Conservation (phyloP, 2,113 vertebrate species). For the Onychorhynchus coronatus region DNA sequence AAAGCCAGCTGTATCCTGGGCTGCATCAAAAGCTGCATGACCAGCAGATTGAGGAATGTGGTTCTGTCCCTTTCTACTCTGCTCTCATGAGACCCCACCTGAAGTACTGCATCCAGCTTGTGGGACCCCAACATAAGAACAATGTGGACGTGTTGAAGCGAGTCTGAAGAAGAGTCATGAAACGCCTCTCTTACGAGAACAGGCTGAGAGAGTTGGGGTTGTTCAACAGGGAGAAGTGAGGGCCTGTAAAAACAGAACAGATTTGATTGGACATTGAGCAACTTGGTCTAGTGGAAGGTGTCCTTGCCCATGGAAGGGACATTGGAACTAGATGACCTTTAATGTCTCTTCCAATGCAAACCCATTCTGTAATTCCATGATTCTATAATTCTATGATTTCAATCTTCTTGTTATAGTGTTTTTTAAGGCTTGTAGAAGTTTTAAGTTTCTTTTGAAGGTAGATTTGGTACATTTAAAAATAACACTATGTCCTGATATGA, state of each 20-base stretch:
- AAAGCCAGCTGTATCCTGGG: too few relatives aligned
- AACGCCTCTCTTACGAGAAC: background rate
- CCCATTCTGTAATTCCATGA: background rate
- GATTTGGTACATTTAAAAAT: background rate
- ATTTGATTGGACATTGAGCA: background rate
- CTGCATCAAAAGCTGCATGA: background rate
- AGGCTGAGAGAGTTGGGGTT: background rate
- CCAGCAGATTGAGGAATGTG: background rate
- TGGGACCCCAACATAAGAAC: background rate
- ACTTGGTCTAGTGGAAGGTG: background rate
- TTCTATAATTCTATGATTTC: background rate
- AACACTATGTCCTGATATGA: background rate
- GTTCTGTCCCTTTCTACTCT: background rate
- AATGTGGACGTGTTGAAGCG: too few relatives aligned
- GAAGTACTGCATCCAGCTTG: background rate
- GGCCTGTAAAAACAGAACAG: background rate
- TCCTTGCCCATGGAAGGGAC: background rate
- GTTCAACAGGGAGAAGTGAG: background rate
- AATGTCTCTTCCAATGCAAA: background rate
- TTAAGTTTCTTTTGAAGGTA: background rate
- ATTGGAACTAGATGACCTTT: background rate
- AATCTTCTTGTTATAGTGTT: background rate
- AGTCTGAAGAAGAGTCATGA: background rate
- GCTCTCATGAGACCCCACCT: background rate
- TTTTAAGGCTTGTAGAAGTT: background rate